A percentile compares a stretch with the other conserved stretches of the same genome.
Conservation (phyloP, 2,797 vertebrate genomes). For the Neostethus bicornis region DNA sequence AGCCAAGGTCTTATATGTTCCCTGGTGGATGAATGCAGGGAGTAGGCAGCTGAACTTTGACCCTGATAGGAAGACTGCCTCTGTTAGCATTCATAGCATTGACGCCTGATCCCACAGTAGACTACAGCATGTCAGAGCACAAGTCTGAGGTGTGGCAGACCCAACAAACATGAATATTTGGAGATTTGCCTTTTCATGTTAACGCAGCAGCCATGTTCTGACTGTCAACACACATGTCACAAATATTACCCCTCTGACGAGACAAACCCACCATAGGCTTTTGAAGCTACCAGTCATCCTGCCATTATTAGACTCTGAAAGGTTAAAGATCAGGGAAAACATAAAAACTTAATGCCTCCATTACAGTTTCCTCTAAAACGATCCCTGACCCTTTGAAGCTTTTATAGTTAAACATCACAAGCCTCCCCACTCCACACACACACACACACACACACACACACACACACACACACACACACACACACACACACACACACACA, state of each 20-base stretch:
- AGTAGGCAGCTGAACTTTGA: conserved; percentile 67
- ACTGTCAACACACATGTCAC: conserved; percentile 42
- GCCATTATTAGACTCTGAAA: conserved; percentile 41
- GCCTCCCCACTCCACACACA: conserved; percentile 39
- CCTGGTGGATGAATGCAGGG: conserved; percentile 52
- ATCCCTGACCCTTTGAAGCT: conserved; percentile 21
- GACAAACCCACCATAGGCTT: conserved; percentile 9
- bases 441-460: conserved; percentile 53
- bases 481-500: conserved; percentile 51
- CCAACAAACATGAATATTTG: conserved; percentile 37
- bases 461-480: conserved; percentile 52
- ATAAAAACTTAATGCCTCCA: conserved; percentile 37
- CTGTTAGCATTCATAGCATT: conserved; percentile 68
- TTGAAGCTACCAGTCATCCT: conserved; percentile 33
- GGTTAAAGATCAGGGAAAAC: conserved; percentile 52
- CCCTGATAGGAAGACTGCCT: conserved; percentile 45
- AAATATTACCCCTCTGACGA: conserved; percentile 10
- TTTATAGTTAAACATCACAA: conserved; percentile 43
- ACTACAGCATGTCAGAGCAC: conserved; percentile 11
- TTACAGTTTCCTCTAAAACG: not conserved
- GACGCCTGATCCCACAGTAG: conserved; percentile 23
- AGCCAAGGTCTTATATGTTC: conserved; percentile 68
- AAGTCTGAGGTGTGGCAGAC: conserved; percentile 38
- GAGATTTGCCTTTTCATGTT: conserved; percentile 22
- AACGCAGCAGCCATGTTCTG: conserved; percentile 29